A percentile compares a stretch with the other conserved stretches of the same genome.
These are phyloP conservation scores for Eulimnadia texana DNA, from an alignment of 1,140 invertebrate genomes.

Conservation along the genomic window DNA sequence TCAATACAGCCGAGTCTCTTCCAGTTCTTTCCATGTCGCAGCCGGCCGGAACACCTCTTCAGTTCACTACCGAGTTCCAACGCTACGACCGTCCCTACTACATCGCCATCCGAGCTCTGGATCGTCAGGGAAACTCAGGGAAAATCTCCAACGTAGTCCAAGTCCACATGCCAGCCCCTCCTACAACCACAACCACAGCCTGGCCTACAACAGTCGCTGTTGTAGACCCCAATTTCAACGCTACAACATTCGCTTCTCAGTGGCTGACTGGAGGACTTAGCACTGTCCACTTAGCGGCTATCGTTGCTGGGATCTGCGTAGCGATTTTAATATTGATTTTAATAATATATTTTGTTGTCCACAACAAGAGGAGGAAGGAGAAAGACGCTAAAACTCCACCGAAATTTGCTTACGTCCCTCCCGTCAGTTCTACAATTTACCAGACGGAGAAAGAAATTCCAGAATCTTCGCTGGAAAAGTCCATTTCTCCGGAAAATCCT, in stretches of 20 bases:
- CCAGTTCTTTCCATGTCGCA: constrained; percentile 27
- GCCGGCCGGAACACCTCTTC: constrained; percentile 30
- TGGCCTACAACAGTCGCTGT: neutral
- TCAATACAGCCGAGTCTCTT: constrained; percentile 26
- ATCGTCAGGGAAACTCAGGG: constrained; percentile 28
- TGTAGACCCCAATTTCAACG: neutral
- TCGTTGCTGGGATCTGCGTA: constrained; percentile 12
- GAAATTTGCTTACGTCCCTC: neutral
- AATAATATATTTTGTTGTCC: constrained; percentile 9
- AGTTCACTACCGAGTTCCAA: constrained; percentile 32
- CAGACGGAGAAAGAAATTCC: neutral
- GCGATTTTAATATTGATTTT: constrained; percentile 13
- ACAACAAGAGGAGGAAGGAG: neutral
- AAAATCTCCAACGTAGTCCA: constrained; percentile 40
- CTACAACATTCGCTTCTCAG: neutral
- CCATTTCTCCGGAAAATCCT: neutral
- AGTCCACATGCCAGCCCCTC: constrained; percentile 31
- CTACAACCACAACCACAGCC: constrained; percentile 18
- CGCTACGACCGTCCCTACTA: constrained; percentile 33
- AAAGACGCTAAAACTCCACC: constrained; percentile 9
- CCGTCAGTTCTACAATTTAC: neutral
- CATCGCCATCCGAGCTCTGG: constrained; percentile 37
- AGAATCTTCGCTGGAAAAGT: neutral
- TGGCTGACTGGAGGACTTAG: constrained; percentile 8
- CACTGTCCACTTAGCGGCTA: constrained; percentile 12